Evolutionary conservation across 2,888 invertebrate species (phyloP), one percentile per base, ranked within the genome.

Genomic region (Priapulus caudatus): DNA sequence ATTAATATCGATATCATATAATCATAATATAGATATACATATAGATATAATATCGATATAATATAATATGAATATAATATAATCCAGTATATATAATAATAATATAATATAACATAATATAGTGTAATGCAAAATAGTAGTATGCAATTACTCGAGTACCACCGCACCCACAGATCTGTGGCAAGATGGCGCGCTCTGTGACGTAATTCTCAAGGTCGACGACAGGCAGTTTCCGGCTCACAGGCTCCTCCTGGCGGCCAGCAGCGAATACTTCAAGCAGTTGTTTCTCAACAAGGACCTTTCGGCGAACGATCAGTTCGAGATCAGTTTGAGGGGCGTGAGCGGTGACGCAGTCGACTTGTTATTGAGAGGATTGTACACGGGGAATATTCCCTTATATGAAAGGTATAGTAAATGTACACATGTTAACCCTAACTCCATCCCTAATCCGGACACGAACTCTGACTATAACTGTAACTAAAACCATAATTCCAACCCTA

Each of bases 141-240:
- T n/a, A n/a, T n/a, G n/a, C n/a, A n/a, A n/a, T n/a, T n/a, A n/a
- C n/a, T n/a, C n/a, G n/a, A n/a, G n/a, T n/a, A n/a, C n/a, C n/a
- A n/a, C n/a, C n/a, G n/a, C n/a, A n/a, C n/a, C n/a, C n/a, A 57
- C 2, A 62, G 63, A 2, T 57, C 62, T 18, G 60, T 61, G 52
- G 62, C 60, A n/a, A 47, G 63, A 22, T 64, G 64, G 64, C 56
- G 60, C 0, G 5, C 50, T 63, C 53, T 63, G 63, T 53, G 63
- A 64, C 47, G 58, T 63, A 2, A 55, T 56, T 21, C 45, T 64
- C 4, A 50, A 59, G 4, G 57, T 59, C 4, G 52, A 52, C 3
- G 56, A 57, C 5, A 52, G 52, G 16, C 55, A 50, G 21, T 56
- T 61, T 21, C 52, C 53, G 4, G 64, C 61, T 3, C 64, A 64